Percentiles rank a stretch among this genome's conserved stretches.
phyloP scores from a whole-genome alignment of 1,140 invertebrate genomes.

The Myzus persicae region DNA sequence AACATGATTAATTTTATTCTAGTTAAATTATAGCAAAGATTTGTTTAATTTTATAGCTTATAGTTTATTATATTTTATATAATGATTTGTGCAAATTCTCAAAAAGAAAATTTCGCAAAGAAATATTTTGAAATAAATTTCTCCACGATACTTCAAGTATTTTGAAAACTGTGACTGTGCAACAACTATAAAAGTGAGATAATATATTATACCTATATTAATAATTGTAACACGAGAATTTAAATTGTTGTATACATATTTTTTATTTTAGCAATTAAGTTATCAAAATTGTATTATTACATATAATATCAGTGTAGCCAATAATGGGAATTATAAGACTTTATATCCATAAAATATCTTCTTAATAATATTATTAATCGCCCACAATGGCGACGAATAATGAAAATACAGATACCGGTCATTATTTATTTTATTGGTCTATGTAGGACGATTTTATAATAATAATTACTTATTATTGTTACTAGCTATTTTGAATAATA shows the following conservation, averaged over 20 bases:
- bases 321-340: background rate
- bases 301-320: no score
- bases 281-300: background rate
- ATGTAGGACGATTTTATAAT: background rate
- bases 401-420: background rate
- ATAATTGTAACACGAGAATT: background rate
- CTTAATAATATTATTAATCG: background rate
- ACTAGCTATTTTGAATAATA: background rate
- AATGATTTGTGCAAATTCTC: no score
- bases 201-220: no score
- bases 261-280: background rate
- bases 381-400: background rate
- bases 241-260: background rate
- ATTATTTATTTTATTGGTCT: background rate
- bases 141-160: background rate
- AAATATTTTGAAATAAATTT: no score
- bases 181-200: background rate
- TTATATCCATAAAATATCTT: background rate
- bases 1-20: no score
- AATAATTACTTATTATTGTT: conserved; percentile 17
- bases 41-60: no score
- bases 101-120: no score
- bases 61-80: no score
- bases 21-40: no score
- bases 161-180: background rate